Base-by-base conservation (phyloP, 2,888 invertebrate species). In the Hemicrepidius hirtus region DNA sequence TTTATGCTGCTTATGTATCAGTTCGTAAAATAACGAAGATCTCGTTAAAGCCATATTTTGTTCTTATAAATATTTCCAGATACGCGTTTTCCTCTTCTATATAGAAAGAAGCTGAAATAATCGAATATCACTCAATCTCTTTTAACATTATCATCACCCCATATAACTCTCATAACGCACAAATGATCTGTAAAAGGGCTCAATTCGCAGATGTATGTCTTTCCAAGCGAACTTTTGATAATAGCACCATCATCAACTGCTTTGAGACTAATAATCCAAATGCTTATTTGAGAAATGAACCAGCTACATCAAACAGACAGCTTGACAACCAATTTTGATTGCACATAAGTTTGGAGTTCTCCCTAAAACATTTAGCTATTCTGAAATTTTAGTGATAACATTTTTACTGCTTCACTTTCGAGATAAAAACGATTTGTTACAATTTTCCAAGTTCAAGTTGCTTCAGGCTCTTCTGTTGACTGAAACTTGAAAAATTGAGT, bases 1-100 rank as follows among this genome's bases (percentile, higher is more conserved):
- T 65, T 71, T 71, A 65, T 59, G 57, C 59, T 37, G 24, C 41
- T 64, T 71, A 59, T 32, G 63, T 65, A 50, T 65, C 41, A 69
- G 37, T 57, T 37, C 28, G 21, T 49, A 71, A 64, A 64, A 57
- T 41, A 46, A 9, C 40, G 44, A 44, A 32, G 12, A 40, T 41
- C 59, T 60, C 60, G 44, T 60, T 60, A 60, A 57, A 57, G 37
- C 2, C 3, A 28, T n/a, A 24, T 28, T 53, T 53, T 24, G n/a
- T 16, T 9, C 13, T 24, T 12, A 1, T 16, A 10, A 21, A 24
- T 10, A n/a, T 49, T 20, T 21, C 21, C 10, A 6, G 21, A 4
- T 49, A 12, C 1, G 49, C n/a, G n/a, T n/a, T n/a, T n/a, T n/a
- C n/a, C n/a, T n/a, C n/a, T n/a, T n/a, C n/a, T n/a, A n/a, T n/a